Evolutionary conservation across 2,888 invertebrate genomes (phyloP), one percentile per base, ranked within the genome.

Genomic region (Acronicta aceris): DNA sequence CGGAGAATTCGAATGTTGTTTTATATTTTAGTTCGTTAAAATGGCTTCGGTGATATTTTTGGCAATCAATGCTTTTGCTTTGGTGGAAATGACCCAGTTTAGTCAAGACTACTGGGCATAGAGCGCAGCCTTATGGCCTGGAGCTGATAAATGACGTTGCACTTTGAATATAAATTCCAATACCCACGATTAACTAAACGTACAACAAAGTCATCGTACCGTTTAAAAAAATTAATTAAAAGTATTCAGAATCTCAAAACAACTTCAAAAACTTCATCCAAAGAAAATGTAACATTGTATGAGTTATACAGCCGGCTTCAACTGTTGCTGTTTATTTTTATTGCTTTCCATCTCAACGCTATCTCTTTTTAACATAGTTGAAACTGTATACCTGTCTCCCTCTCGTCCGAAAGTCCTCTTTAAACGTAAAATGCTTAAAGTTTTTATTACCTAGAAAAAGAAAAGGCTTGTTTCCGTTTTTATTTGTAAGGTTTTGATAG

Each of bases 361-460:
- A 59, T 81, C 82, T 54, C 74, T 74, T 50, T 81, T 78, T 21
- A 52, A 49, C 73, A 40, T 15, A 27, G n/a, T 36, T 51, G 48
- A 73, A 75, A 71, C 61, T 63, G 58, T 60, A 70, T 67, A 59
- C 58, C 69, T 68, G 59, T 81, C 79, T 70, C 71, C 59, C 61
- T 78, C 75, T 55, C 65, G 49, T 55, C 64, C 60, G 63, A 76
- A 80, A 82, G 71, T 74, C 70, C 59, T 72, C 71, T 33, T 72
- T 76, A 76, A 82, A 82, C 65, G 76, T 71, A 65, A 77, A 77
- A 79, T 75, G 73, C 74, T 79, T 74, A 76, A 87, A 87, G 81
- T 85, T 86, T 86, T 87, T 84, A 86, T 76, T 81, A 70, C 78
- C 74, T 79, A 78, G 74, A 81, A 82, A 86, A 85, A 84, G 84